Evolutionary conservation across 2,888 invertebrate genomes (phyloP), one percentile per base, ranked within the genome.

Genomic region (Stramonita haemastoma): DNA sequence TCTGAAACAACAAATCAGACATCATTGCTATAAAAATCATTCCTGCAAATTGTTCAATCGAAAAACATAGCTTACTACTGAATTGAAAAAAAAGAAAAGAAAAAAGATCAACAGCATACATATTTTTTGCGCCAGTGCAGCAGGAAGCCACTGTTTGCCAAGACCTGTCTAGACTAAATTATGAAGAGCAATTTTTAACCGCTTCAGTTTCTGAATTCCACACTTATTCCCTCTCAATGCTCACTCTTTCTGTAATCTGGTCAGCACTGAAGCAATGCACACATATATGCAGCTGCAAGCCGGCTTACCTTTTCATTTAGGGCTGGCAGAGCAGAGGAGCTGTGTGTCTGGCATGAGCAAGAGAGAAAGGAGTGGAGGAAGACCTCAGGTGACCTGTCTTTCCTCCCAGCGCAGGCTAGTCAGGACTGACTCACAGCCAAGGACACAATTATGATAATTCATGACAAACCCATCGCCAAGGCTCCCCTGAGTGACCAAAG

Each of bases 371-470:
- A 83, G 88, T n/a, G 81, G 15, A n/a, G 81, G 36, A 6, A 66
- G 60, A 66, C 32, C 81, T n/a, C 66, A 83, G 32, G 29, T 34
- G 77, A 85, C 70, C 84, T 46, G 56, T 56, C 89, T 11, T 17
- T 83, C 46, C 46, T 22, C 73, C 19, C 36, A 56, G 46, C 29
- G 19, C 57, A 34, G 70, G 32, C 36, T n/a, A 84, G 46, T 85
- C 70, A 70, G 66, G 19, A 34, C 89, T 89, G 89, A 89, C 89
- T 89, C 87, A 87, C 87, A 87, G 79, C 81, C 85, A 85, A 56
- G 66, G 46, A 22, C 56, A 66, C 26, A 5, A 85, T 89, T 89
- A 89, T 89, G 70, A 85, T 89, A 89, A 89, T 89, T 66, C 85
- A 85, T 83, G 29, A 32, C 84, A 56, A 85, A 57, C 57, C 86